A percentile compares a stretch with the other conserved stretches of the same genome.
Evolutionary conservation across 2,113 vertebrate genomes (phyloP).

Genomic region (Choloepus hoffmanni): DNA sequence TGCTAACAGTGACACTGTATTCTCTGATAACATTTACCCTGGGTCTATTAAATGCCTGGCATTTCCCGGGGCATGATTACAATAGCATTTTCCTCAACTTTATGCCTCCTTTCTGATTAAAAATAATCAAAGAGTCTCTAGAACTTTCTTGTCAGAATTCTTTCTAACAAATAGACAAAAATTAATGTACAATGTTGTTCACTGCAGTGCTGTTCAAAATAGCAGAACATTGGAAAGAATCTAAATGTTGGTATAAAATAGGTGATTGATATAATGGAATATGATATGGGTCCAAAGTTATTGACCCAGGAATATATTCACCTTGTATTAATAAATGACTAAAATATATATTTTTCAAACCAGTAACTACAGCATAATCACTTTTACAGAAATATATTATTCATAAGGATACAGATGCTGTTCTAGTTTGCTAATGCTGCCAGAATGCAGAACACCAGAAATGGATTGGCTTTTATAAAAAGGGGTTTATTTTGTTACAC

Average conservation of each 20-base stretch:
- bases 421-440: too few species aligned
- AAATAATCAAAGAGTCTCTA: neutral
- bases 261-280: neutral
- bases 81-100: neutral
- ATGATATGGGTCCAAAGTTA: neutral
- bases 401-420: neutral
- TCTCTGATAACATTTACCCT: neutral
- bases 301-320: neutral
- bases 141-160: neutral
- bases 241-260: neutral
- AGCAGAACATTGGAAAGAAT: constrained; percentile 16
- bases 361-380: neutral
- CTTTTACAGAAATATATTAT: neutral
- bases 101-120: neutral
- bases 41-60: neutral
- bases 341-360: neutral
- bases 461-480: too few species aligned
- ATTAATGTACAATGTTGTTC: neutral
- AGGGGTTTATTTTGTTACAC: too few species aligned
- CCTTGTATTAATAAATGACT: constrained; percentile 18
- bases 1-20: neutral
- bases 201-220: neutral
- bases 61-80: neutral
- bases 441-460: too few species aligned
- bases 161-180: constrained; percentile 33